Conservation (phyloP, 2,888 invertebrate genomes). For the Melanotus villosus region DNA sequence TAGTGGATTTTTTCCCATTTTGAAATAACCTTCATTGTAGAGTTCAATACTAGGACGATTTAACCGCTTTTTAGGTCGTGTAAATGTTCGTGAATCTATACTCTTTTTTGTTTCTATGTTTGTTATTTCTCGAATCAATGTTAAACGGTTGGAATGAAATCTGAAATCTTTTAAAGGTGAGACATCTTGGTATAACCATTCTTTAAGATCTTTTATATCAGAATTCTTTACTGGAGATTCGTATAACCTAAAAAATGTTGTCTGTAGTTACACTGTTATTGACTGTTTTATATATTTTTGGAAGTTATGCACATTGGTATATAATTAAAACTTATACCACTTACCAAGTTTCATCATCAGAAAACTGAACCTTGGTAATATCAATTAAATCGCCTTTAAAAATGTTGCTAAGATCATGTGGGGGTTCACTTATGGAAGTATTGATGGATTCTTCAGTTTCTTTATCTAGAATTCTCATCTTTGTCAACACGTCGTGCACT, state of each 20-base stretch:
- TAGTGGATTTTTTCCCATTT: slow-evolving; percentile 17
- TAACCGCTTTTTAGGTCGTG: slow-evolving; percentile 76
- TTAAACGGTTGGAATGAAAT: slow-evolving; percentile 36
- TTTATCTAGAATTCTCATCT: slow-evolving; percentile 43
- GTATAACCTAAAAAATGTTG: slow-evolving; percentile 42
- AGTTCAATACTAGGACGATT: slow-evolving; percentile 75
- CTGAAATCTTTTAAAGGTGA: slow-evolving; percentile 39
- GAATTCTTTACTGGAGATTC: slow-evolving; percentile 41
- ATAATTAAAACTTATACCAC: slow-evolving; percentile 53
- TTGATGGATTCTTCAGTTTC: slow-evolving; percentile 33
- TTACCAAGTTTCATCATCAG: slow-evolving; percentile 75
- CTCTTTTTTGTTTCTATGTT: slow-evolving; percentile 68
- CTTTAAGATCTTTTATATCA: slow-evolving; percentile 43
- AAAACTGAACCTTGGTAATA: slow-evolving; percentile 72
- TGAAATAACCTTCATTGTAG: slow-evolving; percentile 53
- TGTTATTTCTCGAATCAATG: slow-evolving; percentile 37
- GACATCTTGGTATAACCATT: slow-evolving; percentile 53
- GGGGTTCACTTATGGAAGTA: background rate
- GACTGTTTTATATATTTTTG: too few species aligned
- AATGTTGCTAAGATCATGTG: background rate
- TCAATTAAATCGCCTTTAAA: slow-evolving; percentile 70
- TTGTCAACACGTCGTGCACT: slow-evolving; percentile 56
- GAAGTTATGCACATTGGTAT: background rate
- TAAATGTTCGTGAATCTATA: slow-evolving; percentile 80
- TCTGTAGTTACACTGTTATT: background rate